Conservation (phyloP, 2,113 vertebrate genomes). For the Hypocryptadius cinnamomeus region DNA sequence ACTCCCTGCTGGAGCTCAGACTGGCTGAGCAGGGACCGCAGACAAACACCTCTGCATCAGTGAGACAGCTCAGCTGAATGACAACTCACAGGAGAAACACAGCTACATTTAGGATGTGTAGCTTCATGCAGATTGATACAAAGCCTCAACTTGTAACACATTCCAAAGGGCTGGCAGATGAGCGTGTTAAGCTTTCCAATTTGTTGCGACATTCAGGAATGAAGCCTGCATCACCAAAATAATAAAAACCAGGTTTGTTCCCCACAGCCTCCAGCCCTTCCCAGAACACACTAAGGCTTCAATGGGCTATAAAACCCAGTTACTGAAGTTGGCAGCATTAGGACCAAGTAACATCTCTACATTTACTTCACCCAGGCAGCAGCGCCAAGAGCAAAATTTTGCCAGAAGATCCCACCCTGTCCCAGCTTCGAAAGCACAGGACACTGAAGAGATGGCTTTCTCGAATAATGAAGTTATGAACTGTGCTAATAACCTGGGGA, state of each 20-base stretch:
- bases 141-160: not conserved
- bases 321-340: not conserved
- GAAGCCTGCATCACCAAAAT: conserved; percentile 1
- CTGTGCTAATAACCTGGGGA: not conserved
- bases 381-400: not conserved
- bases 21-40: not conserved
- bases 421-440: not conserved
- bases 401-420: not conserved
- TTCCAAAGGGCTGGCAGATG: not conserved
- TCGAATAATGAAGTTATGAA: not conserved
- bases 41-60: not conserved
- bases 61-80: not conserved
- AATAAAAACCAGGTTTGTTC: conserved; percentile 6
- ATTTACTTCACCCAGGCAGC: not conserved
- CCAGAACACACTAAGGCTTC: not conserved
- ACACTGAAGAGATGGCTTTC: not conserved
- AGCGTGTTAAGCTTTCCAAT: not conserved
- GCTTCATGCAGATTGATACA: not conserved
- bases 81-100: not conserved
- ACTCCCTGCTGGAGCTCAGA: not conserved
- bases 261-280: not conserved
- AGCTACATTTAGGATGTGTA: not conserved
- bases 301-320: not conserved
- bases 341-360: not conserved
- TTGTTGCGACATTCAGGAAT: not conserved